Conservation (phyloP, 2,113 vertebrate genomes). For the Tupaia tana region DNA sequence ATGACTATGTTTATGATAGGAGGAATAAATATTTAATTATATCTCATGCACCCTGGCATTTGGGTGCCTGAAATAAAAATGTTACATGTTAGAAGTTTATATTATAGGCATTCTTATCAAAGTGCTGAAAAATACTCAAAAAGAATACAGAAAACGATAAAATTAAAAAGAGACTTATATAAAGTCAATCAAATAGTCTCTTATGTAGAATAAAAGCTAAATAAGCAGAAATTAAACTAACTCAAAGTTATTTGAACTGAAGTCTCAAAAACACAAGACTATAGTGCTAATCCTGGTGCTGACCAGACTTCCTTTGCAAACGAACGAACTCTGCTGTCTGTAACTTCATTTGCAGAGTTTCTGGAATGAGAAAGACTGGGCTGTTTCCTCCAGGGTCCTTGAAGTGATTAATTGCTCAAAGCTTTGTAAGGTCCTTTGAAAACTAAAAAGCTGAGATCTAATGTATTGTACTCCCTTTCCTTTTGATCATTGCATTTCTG, state of each 20-base stretch:
- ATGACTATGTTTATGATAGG: slow-evolving; percentile 3
- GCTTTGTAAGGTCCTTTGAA: slow-evolving; percentile 57
- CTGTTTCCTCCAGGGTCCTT: slow-evolving; percentile 28
- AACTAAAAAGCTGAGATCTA: slow-evolving; percentile 1
- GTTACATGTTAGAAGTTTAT: neutral
- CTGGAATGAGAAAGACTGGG: slow-evolving; percentile 38
- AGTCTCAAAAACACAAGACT: slow-evolving; percentile 11
- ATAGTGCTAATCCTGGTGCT: neutral
- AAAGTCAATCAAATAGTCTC: neutral
- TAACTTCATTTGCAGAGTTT: slow-evolving; percentile 7
- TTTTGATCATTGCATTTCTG: slow-evolving; percentile 23
- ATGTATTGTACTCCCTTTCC: neutral
- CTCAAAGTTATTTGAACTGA: slow-evolving; percentile 35
- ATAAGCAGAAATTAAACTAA: slow-evolving; percentile 33
- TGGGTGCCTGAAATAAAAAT: neutral
- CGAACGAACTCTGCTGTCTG: slow-evolving; percentile 3
- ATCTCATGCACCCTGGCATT: neutral
- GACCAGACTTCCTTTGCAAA: slow-evolving; percentile 36
- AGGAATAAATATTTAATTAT: neutral
- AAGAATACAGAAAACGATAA: slow-evolving; percentile 28
- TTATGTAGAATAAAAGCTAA: slow-evolving; percentile 42
- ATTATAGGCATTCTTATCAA: neutral
- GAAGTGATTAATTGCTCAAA: slow-evolving; percentile 54
- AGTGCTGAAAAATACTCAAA: slow-evolving; percentile 38
- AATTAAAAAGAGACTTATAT: slow-evolving; percentile 2